phyloP scores from a whole-genome alignment of 2,113 vertebrate species.

The Dicrurus megarhynchus region DNA sequence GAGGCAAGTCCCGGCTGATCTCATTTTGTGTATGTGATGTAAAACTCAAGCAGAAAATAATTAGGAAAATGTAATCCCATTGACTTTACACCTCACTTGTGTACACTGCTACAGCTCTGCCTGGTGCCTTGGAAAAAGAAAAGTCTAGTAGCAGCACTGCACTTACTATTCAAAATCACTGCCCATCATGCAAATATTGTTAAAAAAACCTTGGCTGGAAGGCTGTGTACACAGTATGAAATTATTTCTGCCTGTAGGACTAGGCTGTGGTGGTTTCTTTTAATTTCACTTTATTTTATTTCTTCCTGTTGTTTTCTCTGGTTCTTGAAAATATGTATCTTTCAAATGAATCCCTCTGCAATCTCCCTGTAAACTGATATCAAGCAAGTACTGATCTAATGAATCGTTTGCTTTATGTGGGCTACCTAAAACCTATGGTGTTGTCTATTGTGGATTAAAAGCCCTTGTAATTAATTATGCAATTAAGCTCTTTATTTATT shows the following conservation, averaged over 20 bases:
- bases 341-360: neutral
- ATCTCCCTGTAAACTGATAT: neutral
- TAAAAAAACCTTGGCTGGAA: neutral
- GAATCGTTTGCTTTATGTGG: neutral
- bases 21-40: constrained; percentile 75
- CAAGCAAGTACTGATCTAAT: neutral
- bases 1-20: constrained; percentile 79
- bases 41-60: constrained; percentile 83
- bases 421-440: constrained; percentile 64
- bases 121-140: constrained; percentile 31
- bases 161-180: neutral
- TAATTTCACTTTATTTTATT: neutral
- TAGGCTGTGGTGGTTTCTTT: neutral
- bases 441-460: constrained; percentile 43
- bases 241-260: neutral
- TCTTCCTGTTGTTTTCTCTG: neutral
- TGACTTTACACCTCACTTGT: constrained; percentile 78
- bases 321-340: neutral
- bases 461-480: constrained; percentile 46
- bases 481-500: constrained; percentile 64
- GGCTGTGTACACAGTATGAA: neutral
- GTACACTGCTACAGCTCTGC: constrained; percentile 54
- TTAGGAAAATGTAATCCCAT: constrained; percentile 82
- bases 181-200: neutral
- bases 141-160: neutral